Evolutionary conservation across 2,797 vertebrate genomes (phyloP).

Genomic region (Darevskia nairensis): DNA sequence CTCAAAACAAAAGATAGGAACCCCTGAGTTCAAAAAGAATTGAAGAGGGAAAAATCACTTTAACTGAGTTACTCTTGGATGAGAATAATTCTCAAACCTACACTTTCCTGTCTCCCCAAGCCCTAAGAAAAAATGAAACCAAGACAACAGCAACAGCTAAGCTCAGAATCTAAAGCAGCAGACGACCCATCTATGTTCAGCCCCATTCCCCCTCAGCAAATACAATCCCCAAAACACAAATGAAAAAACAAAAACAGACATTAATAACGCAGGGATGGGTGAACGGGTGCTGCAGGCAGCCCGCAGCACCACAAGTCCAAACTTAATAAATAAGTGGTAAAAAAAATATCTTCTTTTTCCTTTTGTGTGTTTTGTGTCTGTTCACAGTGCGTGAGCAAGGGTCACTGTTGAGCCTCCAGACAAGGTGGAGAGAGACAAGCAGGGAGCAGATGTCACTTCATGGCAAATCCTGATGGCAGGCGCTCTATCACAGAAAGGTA

Average conservation of each 20-base stretch:
- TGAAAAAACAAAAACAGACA: constrained; percentile 23
- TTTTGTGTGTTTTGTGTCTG: constrained; percentile 43
- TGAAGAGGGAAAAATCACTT: constrained; percentile 32
- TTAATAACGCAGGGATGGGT: constrained; percentile 24
- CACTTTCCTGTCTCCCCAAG: neutral
- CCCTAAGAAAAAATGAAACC: constrained; percentile 29
- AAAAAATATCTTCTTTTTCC: constrained; percentile 46
- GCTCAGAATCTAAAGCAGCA: constrained; percentile 36
- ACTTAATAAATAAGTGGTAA: constrained; percentile 54
- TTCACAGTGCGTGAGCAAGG: constrained; percentile 38
- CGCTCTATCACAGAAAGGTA: constrained; percentile 12
- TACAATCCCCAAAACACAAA: constrained; percentile 34
- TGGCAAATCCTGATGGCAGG: constrained; percentile 51
- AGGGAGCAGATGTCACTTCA: constrained; percentile 62
- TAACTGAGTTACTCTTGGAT: constrained; percentile 28
- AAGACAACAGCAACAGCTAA: constrained; percentile 34
- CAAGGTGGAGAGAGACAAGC: constrained; percentile 31
- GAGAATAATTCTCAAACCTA: constrained; percentile 13
- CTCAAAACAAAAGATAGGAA: constrained; percentile 36
- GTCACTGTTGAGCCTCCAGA: neutral
- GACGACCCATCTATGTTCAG: constrained; percentile 14
- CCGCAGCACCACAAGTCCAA: constrained; percentile 40
- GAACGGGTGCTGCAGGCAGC: constrained; percentile 22
- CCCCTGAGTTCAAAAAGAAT: constrained; percentile 49
- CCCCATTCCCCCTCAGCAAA: constrained; percentile 21